phyloP scores from a whole-genome alignment of 2,888 invertebrate genomes.

The Spatulosminthurus flaviceps region DNA sequence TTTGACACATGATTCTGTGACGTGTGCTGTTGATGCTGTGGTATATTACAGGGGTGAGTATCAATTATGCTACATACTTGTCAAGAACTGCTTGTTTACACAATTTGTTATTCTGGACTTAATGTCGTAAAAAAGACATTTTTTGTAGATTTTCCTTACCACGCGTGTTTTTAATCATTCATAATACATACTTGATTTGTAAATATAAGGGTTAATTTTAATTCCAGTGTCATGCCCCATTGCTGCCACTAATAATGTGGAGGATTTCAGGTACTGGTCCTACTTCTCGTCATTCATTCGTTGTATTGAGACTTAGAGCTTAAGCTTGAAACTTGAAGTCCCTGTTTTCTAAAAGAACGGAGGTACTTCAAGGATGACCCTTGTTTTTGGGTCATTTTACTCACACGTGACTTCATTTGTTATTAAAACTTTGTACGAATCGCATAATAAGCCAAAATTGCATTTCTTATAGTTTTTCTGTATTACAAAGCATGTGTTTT shows the following conservation, averaged over 20 bases:
- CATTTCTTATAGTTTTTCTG: too few relatives aligned
- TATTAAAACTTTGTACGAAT: too few relatives aligned
- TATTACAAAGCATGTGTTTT: too few relatives aligned
- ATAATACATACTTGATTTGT: background rate
- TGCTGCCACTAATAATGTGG: conserved; percentile 66
- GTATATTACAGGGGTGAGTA: conserved; percentile 76
- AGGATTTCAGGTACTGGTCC: conserved; percentile 65
- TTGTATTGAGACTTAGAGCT: background rate
- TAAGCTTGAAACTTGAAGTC: background rate
- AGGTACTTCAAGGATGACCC: too few relatives aligned
- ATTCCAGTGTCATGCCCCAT: conserved; percentile 61
- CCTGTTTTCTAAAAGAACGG: too few relatives aligned
- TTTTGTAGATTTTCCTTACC: background rate
- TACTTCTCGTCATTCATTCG: background rate
- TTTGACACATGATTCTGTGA: conserved; percentile 91
- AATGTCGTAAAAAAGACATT: background rate
- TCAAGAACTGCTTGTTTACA: background rate
- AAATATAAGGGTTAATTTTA: background rate
- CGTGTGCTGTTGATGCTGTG: conserved; percentile 91
- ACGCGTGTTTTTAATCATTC: background rate
- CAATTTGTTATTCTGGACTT: background rate
- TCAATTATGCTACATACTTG: background rate
- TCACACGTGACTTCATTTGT: too few relatives aligned
- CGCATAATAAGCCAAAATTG: too few relatives aligned
- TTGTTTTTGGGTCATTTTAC: background rate